phyloP scores from a whole-genome alignment of 1,140 invertebrate genomes.

The Ctenoplectra terminalis region DNA sequence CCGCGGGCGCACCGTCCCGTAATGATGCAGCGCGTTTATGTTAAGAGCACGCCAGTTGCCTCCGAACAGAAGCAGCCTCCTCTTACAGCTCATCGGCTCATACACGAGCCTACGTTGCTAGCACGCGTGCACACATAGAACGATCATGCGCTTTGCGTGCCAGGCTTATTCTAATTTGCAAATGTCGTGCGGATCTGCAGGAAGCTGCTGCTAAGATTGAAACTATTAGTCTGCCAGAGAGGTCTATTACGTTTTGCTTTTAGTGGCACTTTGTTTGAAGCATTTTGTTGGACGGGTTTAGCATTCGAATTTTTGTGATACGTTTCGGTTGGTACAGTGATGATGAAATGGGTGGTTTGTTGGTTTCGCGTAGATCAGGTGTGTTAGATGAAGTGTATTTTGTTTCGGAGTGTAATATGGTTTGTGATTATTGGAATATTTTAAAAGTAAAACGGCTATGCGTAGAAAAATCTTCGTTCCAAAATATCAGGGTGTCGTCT shows the following conservation, averaged over 20 bases:
- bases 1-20: slow-evolving; percentile 66
- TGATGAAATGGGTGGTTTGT: neutral
- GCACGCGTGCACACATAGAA: neutral
- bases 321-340: neutral
- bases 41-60: slow-evolving; percentile 67
- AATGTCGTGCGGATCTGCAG: slow-evolving; percentile 9
- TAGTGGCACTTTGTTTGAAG: neutral
- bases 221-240: slow-evolving; percentile 10
- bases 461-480: too few species aligned
- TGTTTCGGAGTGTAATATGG: too few species aligned
- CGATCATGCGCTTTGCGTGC: slow-evolving; percentile 15
- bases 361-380: too few species aligned
- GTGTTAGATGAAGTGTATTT: too few species aligned
- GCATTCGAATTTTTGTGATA: too few species aligned
- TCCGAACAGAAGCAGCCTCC: slow-evolving; percentile 67
- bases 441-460: too few species aligned
- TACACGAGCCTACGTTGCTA: slow-evolving; percentile 17
- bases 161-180: slow-evolving; percentile 12
- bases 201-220: neutral
- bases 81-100: slow-evolving; percentile 61
- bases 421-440: too few species aligned
- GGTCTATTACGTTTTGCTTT: neutral
- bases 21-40: slow-evolving; percentile 74
- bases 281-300: neutral
- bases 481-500: too few species aligned